These are phyloP conservation scores for Axea sp. DNA, from an alignment of 2,888 invertebrate species.

Conservation along the genomic window DNA sequence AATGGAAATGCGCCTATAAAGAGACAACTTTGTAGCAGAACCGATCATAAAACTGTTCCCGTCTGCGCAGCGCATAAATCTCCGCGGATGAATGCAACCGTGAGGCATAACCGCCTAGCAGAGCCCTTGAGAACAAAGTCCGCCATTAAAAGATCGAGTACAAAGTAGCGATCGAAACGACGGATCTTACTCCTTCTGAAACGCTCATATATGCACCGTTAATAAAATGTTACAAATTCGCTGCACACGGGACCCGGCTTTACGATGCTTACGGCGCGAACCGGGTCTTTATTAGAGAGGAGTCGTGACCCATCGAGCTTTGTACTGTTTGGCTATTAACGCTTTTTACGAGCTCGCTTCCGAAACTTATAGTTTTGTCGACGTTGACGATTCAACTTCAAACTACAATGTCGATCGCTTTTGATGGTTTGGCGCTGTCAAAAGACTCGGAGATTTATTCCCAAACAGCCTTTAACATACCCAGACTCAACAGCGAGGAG, in stretches of 20 bases:
- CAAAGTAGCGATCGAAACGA: constrained; percentile 63
- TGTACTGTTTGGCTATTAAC: constrained; percentile 53
- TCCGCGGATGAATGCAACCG: constrained; percentile 71
- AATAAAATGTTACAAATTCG: constrained; percentile 79
- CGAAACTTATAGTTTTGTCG: constrained; percentile 49
- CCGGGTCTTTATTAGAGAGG: constrained; percentile 69
- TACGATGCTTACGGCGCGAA: constrained; percentile 69
- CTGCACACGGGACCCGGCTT: constrained; percentile 71
- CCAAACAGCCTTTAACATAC: constrained; percentile 17
- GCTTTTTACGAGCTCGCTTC: constrained; percentile 52
- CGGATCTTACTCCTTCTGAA: constrained; percentile 50
- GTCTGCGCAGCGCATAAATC: constrained; percentile 72
- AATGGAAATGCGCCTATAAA: constrained; percentile 66
- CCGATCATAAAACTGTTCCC: constrained; percentile 75
- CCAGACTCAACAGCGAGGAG: not conserved
- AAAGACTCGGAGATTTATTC: constrained; percentile 36
- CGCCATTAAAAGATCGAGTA: constrained; percentile 71
- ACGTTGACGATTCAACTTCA: constrained; percentile 50
- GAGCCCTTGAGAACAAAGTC: constrained; percentile 71
- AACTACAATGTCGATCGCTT: constrained; percentile 38
- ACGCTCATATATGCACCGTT: constrained; percentile 66
- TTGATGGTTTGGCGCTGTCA: constrained; percentile 4
- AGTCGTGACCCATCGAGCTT: constrained; percentile 57
- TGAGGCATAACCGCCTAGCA: constrained; percentile 69
- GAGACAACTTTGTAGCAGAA: constrained; percentile 75